Evolutionary conservation across 2,797 vertebrate species (phyloP).

Genomic region (Crypturellus tataupa): DNA sequence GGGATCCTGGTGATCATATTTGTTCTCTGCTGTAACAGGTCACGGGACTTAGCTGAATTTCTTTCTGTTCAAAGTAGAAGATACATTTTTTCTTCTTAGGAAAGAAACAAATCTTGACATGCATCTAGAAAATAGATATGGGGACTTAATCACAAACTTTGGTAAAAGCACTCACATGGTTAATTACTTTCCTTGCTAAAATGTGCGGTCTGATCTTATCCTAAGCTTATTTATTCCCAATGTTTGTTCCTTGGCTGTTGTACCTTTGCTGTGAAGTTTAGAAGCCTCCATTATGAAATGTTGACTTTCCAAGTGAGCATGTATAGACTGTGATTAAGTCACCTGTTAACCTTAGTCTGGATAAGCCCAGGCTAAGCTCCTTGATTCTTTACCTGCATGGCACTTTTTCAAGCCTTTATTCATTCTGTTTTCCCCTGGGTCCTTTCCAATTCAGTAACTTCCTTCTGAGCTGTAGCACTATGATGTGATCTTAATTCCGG

Average conservation of each 20-base stretch:
- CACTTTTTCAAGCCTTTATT: background rate
- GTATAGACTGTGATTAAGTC: slow-evolving; percentile 24
- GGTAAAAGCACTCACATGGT: background rate
- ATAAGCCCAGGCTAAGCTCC: slow-evolving; percentile 6
- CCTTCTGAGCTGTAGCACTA: background rate
- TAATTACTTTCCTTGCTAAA: background rate
- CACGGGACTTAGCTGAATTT: background rate
- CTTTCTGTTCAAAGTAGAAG: background rate
- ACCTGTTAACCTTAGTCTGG: slow-evolving; percentile 44
- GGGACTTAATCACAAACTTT: background rate
- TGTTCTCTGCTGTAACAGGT: background rate
- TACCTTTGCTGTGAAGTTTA: slow-evolving; percentile 19
- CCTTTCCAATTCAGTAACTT: background rate
- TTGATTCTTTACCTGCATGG: background rate
- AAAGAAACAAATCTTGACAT: background rate
- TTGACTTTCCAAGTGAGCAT: slow-evolving; percentile 42
- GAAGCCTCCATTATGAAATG: slow-evolving; percentile 2
- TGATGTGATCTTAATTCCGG: background rate
- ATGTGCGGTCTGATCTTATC: background rate
- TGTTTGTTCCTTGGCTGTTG: background rate
- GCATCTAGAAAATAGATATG: background rate
- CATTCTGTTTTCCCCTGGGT: background rate
- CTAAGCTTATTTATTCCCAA: background rate
- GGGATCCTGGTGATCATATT: background rate
- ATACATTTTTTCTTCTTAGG: background rate